Evolutionary conservation across 53 echinoderm and acorn worm species (phyloP).

Genomic region (Temnopleurus reevesii): DNA sequence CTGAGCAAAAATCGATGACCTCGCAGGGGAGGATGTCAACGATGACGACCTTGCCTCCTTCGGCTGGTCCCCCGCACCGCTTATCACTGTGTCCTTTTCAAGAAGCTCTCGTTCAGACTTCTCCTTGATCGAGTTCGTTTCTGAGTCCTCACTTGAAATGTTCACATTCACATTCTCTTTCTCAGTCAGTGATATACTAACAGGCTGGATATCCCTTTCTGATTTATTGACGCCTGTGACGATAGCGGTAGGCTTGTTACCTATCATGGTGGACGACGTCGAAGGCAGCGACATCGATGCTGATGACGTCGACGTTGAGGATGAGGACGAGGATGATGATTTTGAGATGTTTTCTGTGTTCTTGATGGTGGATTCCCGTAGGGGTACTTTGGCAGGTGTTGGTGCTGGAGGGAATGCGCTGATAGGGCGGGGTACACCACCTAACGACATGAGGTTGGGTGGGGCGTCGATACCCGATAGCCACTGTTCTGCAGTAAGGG

Average conservation of each 20-base stretch:
- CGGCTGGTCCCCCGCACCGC: constrained; percentile 34
- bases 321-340: constrained; percentile 1
- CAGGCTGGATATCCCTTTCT: constrained; percentile 34
- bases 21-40: constrained; percentile 3
- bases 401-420: constrained; percentile 60
- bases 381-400: constrained; percentile 48
- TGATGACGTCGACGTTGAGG: constrained; percentile 25
- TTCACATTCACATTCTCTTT: constrained; percentile 40
- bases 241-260: constrained; percentile 49
- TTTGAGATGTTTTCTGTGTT: constrained; percentile 54
- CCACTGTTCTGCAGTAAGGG: constrained; percentile 87
- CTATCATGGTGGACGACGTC: constrained; percentile 46
- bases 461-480: constrained; percentile 73
- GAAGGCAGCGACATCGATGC: constrained; percentile 20
- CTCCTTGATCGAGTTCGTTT: constrained; percentile 58
- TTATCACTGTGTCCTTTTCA: constrained; percentile 48
- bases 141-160: constrained; percentile 46
- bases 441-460: constrained; percentile 75
- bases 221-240: constrained; percentile 52
- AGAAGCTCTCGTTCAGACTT: constrained; percentile 55
- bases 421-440: constrained; percentile 57
- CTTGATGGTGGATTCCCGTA: constrained; percentile 55
- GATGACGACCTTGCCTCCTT: background rate
- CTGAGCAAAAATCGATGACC: constrained; percentile 40
- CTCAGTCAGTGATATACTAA: constrained; percentile 28